Conservation (phyloP, 2,113 vertebrate species). For the Serinus canaria region DNA sequence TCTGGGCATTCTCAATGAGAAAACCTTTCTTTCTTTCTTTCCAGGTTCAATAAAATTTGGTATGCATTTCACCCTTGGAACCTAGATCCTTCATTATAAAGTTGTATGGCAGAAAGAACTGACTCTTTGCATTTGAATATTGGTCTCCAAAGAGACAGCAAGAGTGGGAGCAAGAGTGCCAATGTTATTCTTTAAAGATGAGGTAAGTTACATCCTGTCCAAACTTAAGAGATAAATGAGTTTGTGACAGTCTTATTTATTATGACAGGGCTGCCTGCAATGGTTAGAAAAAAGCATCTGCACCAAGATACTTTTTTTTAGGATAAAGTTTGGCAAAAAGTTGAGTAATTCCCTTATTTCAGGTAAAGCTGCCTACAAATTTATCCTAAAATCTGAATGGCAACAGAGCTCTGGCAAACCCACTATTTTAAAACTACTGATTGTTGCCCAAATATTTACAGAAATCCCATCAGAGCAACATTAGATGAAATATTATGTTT, state of each 20-base stretch:
- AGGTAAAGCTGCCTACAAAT: not conserved
- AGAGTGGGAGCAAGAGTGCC: slow-evolving; percentile 41
- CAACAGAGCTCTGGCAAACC: not conserved
- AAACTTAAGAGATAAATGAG: not conserved
- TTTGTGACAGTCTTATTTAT: not conserved
- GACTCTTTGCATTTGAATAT: slow-evolving; percentile 63
- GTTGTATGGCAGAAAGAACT: slow-evolving; percentile 59
- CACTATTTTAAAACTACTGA: not conserved
- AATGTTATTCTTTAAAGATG: slow-evolving; percentile 53
- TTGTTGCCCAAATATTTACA: not conserved
- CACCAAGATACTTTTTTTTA: not conserved
- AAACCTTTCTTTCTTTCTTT: slow-evolving; percentile 44
- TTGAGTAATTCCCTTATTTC: not conserved
- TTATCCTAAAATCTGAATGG: not conserved
- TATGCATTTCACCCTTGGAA: slow-evolving; percentile 63
- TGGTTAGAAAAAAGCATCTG: not conserved
- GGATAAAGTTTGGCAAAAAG: not conserved
- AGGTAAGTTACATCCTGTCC: not conserved
- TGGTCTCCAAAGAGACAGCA: slow-evolving; percentile 49
- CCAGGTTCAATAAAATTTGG: slow-evolving; percentile 63
- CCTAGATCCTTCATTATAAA: slow-evolving; percentile 72
- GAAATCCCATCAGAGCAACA: not conserved
- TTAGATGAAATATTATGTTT: not conserved
- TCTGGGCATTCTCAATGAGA: slow-evolving; percentile 62
- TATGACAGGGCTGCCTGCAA: not conserved